Evolutionary conservation across 2,113 vertebrate species (phyloP), one percentile per base, ranked within the genome.

Genomic region (Struthidea cinerea): DNA sequence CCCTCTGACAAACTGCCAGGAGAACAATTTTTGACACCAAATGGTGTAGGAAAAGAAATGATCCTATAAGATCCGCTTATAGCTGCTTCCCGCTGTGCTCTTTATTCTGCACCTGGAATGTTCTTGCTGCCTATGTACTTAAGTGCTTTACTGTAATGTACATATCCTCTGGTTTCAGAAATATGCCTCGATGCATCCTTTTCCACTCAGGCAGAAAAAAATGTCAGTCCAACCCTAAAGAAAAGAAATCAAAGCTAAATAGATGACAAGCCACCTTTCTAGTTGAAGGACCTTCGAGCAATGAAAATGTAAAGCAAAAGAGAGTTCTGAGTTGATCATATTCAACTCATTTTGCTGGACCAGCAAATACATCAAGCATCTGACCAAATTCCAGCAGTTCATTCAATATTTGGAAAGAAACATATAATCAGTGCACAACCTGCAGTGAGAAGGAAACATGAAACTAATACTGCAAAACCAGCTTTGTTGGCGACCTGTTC

Each of bases 131-230:
- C 81, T 84, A 7, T 65, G 53, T 93, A 84, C 30, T 87, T 85
- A 92, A 81, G 18, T 67, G 67, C 55, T 86, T 90, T 95, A 27
- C 69, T 71, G 10, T 20, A 93, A 81, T 71, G 35, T 56, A 86
- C 42, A 24, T 75, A 86, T 84, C 74, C 28, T 65, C 61, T 92
- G 44, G 32, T 71, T 97, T 93, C 80, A 84, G 47, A 78, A 67
- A 27, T 65, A 44, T 81, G 47, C 68, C 57, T 95, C 17, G 2
- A 33, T 85, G 55, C 47, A 71, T 81, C 35, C 30, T 33, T 85
- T 79, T 63, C 55, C 61, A 96, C 49, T 80, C 70, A 89, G 55
- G 93, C 57, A 93, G 80, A 79, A 96, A 95, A 94, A 94, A 74
- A 52, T 39, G 8, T 50, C 44, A 71, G 21, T 28, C 47, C 37